A percentile compares a stretch with the other conserved stretches of the same genome.
Evolutionary conservation across 2,888 invertebrate genomes (phyloP).

Genomic region (Leptopilina myrica): DNA sequence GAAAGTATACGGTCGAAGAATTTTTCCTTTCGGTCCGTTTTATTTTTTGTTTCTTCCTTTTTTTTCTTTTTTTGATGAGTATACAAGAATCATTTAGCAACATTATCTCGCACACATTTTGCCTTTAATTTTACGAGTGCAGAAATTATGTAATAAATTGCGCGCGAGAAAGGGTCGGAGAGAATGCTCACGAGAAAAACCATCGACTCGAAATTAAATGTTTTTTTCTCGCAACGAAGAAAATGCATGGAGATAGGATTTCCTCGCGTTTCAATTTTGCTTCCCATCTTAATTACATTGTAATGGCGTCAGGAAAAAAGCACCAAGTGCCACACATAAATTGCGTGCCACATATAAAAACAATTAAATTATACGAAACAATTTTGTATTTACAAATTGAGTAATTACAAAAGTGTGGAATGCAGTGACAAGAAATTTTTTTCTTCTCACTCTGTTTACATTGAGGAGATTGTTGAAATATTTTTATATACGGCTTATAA

Average conservation of each 20-base stretch:
- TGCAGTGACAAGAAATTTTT: background rate
- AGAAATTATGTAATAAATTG: constrained; percentile 27
- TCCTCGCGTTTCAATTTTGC: constrained; percentile 1
- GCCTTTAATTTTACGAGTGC: constrained; percentile 19
- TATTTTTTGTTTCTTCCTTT: too few relatives aligned
- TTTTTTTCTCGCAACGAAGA: constrained; percentile 1
- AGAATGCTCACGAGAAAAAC: background rate
- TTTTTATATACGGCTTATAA: background rate
- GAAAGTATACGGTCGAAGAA: background rate
- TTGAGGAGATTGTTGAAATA: background rate
- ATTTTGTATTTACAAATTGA: background rate
- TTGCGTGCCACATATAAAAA: background rate
- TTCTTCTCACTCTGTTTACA: background rate
- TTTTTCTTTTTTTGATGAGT: background rate
- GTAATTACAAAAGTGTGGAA: background rate
- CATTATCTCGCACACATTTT: constrained; percentile 24
- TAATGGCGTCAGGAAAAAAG: background rate
- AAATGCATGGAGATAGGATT: background rate
- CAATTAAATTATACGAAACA: background rate
- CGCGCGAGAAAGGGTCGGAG: background rate
- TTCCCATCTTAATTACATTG: background rate
- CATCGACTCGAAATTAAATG: constrained; percentile 22
- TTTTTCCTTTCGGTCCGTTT: background rate
- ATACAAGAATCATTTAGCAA: constrained; percentile 25
- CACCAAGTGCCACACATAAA: background rate